These are phyloP conservation scores for Sakesphorus luctuosus DNA, from an alignment of 2,113 vertebrate genomes.

Conservation along the genomic window DNA sequence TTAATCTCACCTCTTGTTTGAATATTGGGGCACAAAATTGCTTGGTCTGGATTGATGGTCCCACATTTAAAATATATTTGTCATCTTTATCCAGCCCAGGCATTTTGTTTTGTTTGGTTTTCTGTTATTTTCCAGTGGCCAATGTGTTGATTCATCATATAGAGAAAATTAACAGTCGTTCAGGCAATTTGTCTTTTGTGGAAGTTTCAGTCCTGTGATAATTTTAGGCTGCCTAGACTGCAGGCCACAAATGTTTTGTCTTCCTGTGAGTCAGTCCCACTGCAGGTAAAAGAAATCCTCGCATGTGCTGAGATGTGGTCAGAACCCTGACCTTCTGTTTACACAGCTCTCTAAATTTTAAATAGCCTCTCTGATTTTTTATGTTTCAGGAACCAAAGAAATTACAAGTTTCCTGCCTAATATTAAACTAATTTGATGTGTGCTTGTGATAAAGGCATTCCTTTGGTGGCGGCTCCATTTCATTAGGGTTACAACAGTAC, in stretches of 20 bases:
- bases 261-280: not conserved
- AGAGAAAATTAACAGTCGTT: not conserved
- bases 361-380: not conserved
- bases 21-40: not conserved
- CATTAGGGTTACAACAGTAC: not conserved
- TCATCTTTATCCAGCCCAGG: not conserved
- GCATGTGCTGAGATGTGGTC: fast-evolving
- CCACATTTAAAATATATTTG: not conserved
- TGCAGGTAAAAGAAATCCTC: not conserved
- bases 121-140: not conserved
- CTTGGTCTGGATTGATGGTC: not conserved
- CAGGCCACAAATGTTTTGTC: not conserved
- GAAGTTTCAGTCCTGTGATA: not conserved
- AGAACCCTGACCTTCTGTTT: constrained; percentile 1
- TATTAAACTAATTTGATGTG: constrained; percentile 1
- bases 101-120: not conserved
- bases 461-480: not conserved
- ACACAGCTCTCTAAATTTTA: not conserved
- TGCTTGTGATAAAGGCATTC: not conserved
- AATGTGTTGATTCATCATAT: fast-evolving
- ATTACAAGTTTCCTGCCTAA: not conserved
- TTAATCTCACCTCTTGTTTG: not conserved
- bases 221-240: not conserved
- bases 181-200: not conserved
- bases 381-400: not conserved